Evolutionary conservation across 2,113 vertebrate genomes (phyloP), one percentile per base, ranked within the genome.

Genomic region (Gymnarchus niloticus): DNA sequence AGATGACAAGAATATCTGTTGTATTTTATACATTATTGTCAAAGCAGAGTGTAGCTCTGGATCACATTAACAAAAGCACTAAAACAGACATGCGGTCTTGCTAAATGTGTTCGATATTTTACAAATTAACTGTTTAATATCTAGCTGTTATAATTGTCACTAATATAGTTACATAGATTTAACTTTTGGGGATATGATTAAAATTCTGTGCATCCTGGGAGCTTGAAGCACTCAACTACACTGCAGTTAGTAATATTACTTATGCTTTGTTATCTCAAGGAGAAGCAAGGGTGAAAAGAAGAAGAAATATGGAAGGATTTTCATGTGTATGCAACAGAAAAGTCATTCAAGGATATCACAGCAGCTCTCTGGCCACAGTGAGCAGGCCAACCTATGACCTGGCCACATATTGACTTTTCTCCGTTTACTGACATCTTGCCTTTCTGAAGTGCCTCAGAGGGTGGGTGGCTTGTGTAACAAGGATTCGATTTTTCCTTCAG

Each of bases 221-320:
- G n/a, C 56, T 8, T 6, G 9, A 25, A 28, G 57, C 37, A 48
- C 61, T 65, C 46, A 65, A 48, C 41, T 46, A 61, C 48, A 87
- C 69, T 41, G 65, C 84, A 87, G 81, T 85, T 85, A 85, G 21
- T 82, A 81, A 37, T 19, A 9, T 56, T 81, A 28, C 59, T n/a
- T n/a, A n/a, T 56, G 49, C 6, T 3, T 23, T n/a, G 56, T 65
- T 84, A 86, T 85, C 65, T 59, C 33, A 80, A 81, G 21, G 33
- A 7, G 65, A 9, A 12, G 81, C 12, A 3, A 44, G 56, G 21
- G 17, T 33, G 56, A 44, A 21, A 81, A 61, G 61, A 61, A 81
- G 86, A 86, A 84, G 84, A 82, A 14, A 82, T 69, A 52, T 28
- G 14, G 56, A 69, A 86, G 41, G 7, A 73, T 4, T 56, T 49